Evolutionary conservation across 2,888 invertebrate species (phyloP), one percentile per base, ranked within the genome.

Genomic region (Eupithecia inturbata): DNA sequence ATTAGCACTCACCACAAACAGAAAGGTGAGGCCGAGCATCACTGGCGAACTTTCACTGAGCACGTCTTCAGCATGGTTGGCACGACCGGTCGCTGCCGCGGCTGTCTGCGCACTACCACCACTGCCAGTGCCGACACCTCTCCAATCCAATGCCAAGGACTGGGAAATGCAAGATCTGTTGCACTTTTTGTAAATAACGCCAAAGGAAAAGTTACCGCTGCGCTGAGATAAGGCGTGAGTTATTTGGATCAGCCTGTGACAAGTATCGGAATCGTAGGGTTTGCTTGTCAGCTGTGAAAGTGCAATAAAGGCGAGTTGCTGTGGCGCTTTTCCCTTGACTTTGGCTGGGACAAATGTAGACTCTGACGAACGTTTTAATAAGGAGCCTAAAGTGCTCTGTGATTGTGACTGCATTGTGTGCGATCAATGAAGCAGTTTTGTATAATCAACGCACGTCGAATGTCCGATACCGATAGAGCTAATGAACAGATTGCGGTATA

Each of bases 1-100:
- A 80, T 90, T 88, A 88, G 86, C 92, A 94, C 94, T 94, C 94
- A 94, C 94, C 94, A 93, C 92, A 92, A 93, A 91, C 90, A 94
- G 90, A 89, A 93, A 90, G 90, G 90, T 91, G 90, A 93, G 90
- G 88, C 92, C 91, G 87, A 91, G 87, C 89, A 91, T 91, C 93
- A 84, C 90, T 93, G 92, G 87, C 90, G 89, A 89, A 93, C 94
- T 94, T 94, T 94, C 94, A 93, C 94, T 93, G 89, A 82, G 85
- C 82, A 82, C 90, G 72, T 72, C 87, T 87, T 82, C 83, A 84
- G 79, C 94, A 94, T 94, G 80, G 88, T 93, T 90, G 84, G 83
- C 78, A 82, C 89, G 84, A 85, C 88, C 88, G 88, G 79, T 77
- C 85, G 81, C 83, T 83, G 80, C 88, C 86, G 86, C 91, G 89